Evolutionary conservation across 2,888 invertebrate genomes (phyloP).

Genomic region (Sminthurides aquaticus): DNA sequence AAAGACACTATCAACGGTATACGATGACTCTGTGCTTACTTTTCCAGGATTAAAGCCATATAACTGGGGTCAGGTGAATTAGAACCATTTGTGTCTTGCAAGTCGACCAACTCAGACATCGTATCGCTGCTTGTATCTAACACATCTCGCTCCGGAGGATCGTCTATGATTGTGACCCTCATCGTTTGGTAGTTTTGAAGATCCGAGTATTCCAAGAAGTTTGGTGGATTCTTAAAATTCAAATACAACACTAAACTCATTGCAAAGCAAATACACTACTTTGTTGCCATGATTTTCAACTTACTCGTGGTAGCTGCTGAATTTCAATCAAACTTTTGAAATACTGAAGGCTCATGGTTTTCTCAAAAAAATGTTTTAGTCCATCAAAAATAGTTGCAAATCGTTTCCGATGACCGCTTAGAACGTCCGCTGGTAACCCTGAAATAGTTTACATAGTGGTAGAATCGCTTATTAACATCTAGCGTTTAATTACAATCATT

Average conservation of each 20-base stretch:
- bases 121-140: constrained; percentile 39
- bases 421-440: constrained; percentile 78
- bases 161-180: constrained; percentile 65
- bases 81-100: constrained; percentile 48
- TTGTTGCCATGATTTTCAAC: too few relatives aligned
- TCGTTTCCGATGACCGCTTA: constrained; percentile 79
- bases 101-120: constrained; percentile 46
- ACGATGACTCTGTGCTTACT: constrained; percentile 14
- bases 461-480: neutral
- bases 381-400: constrained; percentile 83
- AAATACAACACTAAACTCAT: constrained; percentile 13
- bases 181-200: constrained; percentile 89
- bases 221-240: constrained; percentile 68
- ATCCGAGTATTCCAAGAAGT: constrained; percentile 86
- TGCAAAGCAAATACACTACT: too few relatives aligned
- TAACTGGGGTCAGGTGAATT: constrained; percentile 38
- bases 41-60: constrained; percentile 35
- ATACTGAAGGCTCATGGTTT: constrained; percentile 89
- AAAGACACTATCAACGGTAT: too few relatives aligned
- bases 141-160: constrained; percentile 56
- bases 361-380: constrained; percentile 85
- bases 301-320: constrained; percentile 79
- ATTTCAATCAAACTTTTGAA: constrained; percentile 91
- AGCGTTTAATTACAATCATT: neutral
- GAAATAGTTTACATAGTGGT: constrained; percentile 27